Conservation (phyloP, 1,140 invertebrate species). For the Hycleus cichorii region DNA sequence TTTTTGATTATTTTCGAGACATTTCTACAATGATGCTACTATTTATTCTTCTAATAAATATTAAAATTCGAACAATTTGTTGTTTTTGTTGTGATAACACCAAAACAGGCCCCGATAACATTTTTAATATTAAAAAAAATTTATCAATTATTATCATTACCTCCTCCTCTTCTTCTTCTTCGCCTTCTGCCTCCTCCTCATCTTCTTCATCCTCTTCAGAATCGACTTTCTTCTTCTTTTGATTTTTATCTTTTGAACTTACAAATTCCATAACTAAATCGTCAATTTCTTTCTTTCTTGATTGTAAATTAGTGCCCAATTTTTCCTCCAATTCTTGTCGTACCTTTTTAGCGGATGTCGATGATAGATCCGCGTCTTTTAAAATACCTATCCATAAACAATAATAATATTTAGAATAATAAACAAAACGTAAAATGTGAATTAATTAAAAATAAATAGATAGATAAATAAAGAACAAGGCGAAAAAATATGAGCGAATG, state of each 20-base stretch:
- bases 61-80: no score
- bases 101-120: no score
- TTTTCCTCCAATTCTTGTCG: constrained; percentile 78
- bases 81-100: no score
- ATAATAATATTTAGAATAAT: neutral
- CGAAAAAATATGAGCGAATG: no score
- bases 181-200: constrained; percentile 50
- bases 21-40: no score
- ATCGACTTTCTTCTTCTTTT: constrained; percentile 47
- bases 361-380: constrained; percentile 76
- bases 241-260: constrained; percentile 50
- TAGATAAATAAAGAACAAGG: no score
- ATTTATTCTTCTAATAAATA: no score
- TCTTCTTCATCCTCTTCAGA: constrained; percentile 52
- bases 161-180: constrained; percentile 48
- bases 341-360: constrained; percentile 85
- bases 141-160: neutral
- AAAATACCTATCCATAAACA: constrained; percentile 63
- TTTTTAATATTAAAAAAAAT: no score
- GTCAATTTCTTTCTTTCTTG: constrained; percentile 77
- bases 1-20: no score
- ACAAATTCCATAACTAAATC: constrained; percentile 72
- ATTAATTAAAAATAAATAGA: no score
- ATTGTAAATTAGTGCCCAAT: constrained; percentile 64
- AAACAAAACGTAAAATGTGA: no score